These are phyloP conservation scores for Capricornis sumatraensis DNA, from an alignment of 2,113 vertebrate species.

Conservation along the genomic window DNA sequence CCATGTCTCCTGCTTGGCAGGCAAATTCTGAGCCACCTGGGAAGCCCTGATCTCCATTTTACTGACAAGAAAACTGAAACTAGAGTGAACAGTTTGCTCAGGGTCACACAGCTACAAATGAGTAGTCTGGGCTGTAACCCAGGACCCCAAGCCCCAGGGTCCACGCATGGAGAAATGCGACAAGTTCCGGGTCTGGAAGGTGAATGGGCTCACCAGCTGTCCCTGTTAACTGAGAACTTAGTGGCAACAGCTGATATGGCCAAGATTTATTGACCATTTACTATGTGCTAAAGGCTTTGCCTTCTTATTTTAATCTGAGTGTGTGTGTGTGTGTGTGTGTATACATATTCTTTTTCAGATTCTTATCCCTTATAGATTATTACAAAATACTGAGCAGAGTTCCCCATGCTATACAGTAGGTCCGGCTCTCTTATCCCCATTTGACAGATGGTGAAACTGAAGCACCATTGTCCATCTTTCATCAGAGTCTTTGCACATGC, in stretches of 20 bases:
- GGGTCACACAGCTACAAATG: neutral
- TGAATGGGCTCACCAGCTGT: neutral
- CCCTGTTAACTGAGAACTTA: neutral
- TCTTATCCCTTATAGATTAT: no score
- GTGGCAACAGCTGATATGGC: neutral
- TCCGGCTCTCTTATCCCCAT: fast-evolving
- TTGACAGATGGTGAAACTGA: neutral
- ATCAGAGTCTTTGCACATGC: neutral
- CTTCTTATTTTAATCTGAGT: neutral
- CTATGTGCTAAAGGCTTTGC: neutral
- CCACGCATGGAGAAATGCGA: fast-evolving
- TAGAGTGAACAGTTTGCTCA: neutral
- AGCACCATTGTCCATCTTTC: fast-evolving
- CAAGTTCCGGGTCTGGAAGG: neutral
- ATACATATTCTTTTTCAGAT: no score
- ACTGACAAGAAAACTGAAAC: neutral
- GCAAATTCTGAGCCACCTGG: neutral
- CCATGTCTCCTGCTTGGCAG: neutral
- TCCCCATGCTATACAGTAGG: neutral
- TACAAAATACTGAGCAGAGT: neutral
- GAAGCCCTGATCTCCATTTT: neutral
- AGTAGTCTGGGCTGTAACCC: neutral
- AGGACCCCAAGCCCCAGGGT: neutral
- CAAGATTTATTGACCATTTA: neutral
- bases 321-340: no score